Percentiles rank a stretch among this genome's conserved stretches.
phyloP scores from a whole-genome alignment of 2,888 invertebrate species.

The Apeira syringaria region DNA sequence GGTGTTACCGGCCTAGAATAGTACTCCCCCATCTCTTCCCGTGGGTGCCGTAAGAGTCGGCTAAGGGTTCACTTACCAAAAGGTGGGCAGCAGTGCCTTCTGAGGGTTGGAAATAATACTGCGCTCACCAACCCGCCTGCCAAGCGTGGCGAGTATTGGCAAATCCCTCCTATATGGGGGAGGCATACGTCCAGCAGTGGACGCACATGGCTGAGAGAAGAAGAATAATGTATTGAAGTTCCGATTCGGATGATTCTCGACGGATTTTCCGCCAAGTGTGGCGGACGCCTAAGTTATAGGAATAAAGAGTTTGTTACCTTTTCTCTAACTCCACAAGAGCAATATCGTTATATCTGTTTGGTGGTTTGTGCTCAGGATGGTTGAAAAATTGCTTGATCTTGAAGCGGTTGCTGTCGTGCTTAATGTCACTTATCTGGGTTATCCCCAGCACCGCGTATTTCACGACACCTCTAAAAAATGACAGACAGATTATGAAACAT shows the following conservation, averaged over 20 bases:
- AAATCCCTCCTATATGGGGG: neutral
- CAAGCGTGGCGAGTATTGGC: neutral
- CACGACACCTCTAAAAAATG: neutral
- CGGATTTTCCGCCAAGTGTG: neutral
- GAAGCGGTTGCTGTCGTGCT: neutral
- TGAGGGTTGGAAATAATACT: neutral
- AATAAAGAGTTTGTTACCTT: neutral
- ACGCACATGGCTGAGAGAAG: no score
- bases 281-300: neutral
- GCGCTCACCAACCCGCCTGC: neutral
- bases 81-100: neutral
- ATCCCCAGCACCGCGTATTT: neutral
- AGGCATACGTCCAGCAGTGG: no score
- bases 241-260: neutral
- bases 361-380: conserved; percentile 37
- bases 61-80: neutral
- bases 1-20: no score
- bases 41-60: no score
- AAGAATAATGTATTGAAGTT: no score
- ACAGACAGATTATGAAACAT: no score
- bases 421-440: neutral
- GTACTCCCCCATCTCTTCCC: no score
- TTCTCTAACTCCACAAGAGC: conserved; percentile 36
- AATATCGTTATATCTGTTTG: conserved; percentile 44
- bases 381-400: conserved; percentile 14